Evolutionary conservation across 1,140 invertebrate genomes (phyloP).

Genomic region (Penaeus vannamei): DNA sequence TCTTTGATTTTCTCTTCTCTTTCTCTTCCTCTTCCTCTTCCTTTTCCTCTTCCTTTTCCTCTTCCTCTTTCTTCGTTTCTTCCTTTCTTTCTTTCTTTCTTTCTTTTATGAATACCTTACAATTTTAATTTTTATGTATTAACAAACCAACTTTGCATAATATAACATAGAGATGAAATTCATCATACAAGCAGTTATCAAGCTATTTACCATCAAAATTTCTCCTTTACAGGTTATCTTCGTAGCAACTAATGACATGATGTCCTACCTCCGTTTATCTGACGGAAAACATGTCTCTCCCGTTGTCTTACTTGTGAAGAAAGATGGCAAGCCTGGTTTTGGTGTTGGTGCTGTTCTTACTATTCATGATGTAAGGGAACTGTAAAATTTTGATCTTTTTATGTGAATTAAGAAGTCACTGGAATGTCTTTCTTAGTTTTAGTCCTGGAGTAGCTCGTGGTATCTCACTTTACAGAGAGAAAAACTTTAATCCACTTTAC

Average conservation of each 20-base stretch:
- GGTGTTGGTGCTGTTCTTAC: slow-evolving; percentile 40
- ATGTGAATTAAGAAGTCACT: background rate
- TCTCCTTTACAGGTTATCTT: slow-evolving; percentile 44
- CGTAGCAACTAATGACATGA: background rate
- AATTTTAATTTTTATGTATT: too few relatives aligned
- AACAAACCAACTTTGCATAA: background rate
- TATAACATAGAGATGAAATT: background rate
- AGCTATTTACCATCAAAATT: background rate
- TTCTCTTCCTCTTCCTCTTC: too few relatives aligned
- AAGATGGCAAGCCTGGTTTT: background rate
- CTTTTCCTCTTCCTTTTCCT: too few relatives aligned
- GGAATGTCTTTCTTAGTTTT: too few relatives aligned
- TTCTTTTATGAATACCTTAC: too few relatives aligned
- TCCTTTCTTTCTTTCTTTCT: too few relatives aligned
- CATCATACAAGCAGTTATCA: background rate
- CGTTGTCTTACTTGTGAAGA: slow-evolving; percentile 3
- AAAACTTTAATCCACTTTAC: too few relatives aligned
- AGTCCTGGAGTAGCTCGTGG: too few relatives aligned
- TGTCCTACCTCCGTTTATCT: slow-evolving; percentile 42
- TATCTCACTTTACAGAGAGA: too few relatives aligned
- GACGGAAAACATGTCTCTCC: slow-evolving; percentile 51
- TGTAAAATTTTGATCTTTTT: background rate
- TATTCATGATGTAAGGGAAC: slow-evolving; percentile 39
- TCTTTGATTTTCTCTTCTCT: too few relatives aligned
- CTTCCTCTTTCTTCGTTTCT: too few relatives aligned